phyloP scores from a whole-genome alignment of 1,140 invertebrate genomes.

The Venturia canescens region DNA sequence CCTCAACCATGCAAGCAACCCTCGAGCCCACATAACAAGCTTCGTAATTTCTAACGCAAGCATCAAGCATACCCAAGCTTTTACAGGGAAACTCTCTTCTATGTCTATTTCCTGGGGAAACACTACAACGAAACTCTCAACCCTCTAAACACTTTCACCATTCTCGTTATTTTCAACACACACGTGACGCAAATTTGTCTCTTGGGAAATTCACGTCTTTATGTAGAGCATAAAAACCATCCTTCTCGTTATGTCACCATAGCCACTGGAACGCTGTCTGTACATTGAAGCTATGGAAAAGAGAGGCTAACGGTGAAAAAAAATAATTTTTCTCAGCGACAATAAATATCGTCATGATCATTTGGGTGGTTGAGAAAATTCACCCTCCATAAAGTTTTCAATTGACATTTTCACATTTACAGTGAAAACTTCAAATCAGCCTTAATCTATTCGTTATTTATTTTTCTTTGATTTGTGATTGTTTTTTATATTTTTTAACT shows the following conservation, averaged over 20 bases:
- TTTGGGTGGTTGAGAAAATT: no score
- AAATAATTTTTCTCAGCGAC: neutral
- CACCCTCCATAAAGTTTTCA: no score
- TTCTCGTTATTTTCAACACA: constrained; percentile 38
- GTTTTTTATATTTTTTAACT: no score
- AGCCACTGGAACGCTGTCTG: neutral
- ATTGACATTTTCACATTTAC: no score
- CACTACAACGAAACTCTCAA: neutral
- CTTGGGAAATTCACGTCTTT: constrained; percentile 66
- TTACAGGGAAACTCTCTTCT: neutral
- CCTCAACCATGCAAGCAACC: neutral
- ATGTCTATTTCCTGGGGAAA: constrained; percentile 1
- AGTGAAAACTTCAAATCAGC: no score
- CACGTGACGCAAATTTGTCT: constrained; percentile 64
- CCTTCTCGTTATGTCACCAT: neutral
- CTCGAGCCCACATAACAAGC: neutral
- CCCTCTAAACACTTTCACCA: constrained; percentile 49
- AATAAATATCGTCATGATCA: no score
- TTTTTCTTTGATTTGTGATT: no score
- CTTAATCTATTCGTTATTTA: no score
- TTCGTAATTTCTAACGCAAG: neutral
- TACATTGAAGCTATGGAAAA: neutral
- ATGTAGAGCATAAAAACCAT: constrained; percentile 50
- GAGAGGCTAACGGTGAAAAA: neutral
- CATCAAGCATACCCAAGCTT: neutral